Evolutionary conservation across 1,140 invertebrate species (phyloP), one percentile per base, ranked within the genome.

Genomic region (Lineus longissimus): DNA sequence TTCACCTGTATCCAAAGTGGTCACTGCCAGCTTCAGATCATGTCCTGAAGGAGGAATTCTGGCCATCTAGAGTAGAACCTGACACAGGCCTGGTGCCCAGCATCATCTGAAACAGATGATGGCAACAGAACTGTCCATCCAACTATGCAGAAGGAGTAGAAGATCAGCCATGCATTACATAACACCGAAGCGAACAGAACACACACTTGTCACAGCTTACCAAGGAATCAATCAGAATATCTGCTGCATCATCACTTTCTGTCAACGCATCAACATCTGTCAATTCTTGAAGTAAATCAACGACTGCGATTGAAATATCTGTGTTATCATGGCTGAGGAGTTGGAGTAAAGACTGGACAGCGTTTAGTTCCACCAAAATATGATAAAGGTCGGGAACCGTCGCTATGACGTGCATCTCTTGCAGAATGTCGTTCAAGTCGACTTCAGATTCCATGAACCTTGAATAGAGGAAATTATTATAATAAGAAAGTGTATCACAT

Each of bases 401-500:
- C 7, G 95, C 92, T 23, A 99, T 85, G 13, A 91, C 89, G 83
- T 97, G 93, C 75, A 99, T 86, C 76, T 98, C 83, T 83, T 98
- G 89, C 64, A 98, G 86, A 1, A 90, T 88, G 73, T 93, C 91
- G 82, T 97, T 92, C 47, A 98, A 82, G 82, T 98, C 95, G 13
- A 99, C 83, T 85, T 99, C 97, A 57, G 95, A 97, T 71, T 99
- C 96, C 95, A 99, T 97, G 82, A 99, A 99, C 81, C 90, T 92
- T 64, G 63, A 70, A 71, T 36, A 7, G 33, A 40, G n/a, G 9
- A 25, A 13, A 23, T 11, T 29, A 65, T 55, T 31, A 30, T 22
- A 9, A 11, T 17, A 27, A 7, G 1, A 2, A 55, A 55, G n/a
- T 17, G 19, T 2, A 17, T 51, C 36, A 51, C 4, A 54, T 15